A percentile compares a stretch with the other conserved stretches of the same genome.
Evolutionary conservation across 2,113 vertebrate species (phyloP).

Genomic region (Polypterus senegalus): DNA sequence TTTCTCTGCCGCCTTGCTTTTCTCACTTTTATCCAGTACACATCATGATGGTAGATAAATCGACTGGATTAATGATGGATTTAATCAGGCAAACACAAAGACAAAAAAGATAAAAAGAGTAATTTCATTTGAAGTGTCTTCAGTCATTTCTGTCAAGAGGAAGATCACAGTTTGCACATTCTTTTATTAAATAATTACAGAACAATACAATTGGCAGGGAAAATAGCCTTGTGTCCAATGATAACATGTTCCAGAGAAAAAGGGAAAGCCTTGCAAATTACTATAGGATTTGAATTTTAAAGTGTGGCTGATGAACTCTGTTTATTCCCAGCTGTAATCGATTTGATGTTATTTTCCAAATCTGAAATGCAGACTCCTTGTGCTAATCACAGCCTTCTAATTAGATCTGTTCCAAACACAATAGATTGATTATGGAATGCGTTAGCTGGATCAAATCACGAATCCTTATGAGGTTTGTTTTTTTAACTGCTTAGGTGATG

Average conservation of each 20-base stretch:
- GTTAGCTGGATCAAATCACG: too few relatives aligned
- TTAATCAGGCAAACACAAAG: neutral
- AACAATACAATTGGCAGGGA: neutral
- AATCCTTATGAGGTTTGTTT: too few relatives aligned
- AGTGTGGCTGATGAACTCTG: too few relatives aligned
- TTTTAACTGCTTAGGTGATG: too few relatives aligned
- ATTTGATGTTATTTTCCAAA: too few relatives aligned
- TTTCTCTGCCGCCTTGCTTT: neutral
- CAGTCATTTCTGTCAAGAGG: neutral
- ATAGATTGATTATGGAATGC: too few relatives aligned
- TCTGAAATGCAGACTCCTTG: too few relatives aligned
- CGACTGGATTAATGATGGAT: neutral
- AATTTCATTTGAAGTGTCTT: neutral
- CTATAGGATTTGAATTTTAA: neutral
- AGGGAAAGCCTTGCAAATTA: neutral
- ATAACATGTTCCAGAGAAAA: neutral
- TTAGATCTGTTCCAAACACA: too few relatives aligned
- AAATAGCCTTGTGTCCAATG: neutral
- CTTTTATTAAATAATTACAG: neutral
- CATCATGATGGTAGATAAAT: neutral
- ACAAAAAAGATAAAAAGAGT: neutral
- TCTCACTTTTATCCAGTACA: neutral
- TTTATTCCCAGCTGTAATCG: too few relatives aligned
- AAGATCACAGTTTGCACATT: neutral
- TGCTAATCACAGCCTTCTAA: too few relatives aligned